These are phyloP conservation scores for Otus scops DNA, from an alignment of 2,797 vertebrate genomes.

Conservation along the genomic window DNA sequence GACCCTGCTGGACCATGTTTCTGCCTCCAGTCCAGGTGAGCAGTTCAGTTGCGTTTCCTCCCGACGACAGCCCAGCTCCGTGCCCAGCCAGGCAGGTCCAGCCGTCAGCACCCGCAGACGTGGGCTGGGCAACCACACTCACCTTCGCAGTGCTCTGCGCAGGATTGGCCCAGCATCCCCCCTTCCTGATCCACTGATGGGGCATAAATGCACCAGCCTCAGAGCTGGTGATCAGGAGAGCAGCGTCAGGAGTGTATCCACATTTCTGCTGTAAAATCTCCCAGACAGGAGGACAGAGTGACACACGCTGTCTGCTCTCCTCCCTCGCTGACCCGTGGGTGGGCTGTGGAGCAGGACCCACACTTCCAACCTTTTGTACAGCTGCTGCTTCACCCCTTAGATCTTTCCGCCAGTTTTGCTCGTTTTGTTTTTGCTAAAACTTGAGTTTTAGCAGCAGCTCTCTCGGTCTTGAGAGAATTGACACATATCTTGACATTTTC, in stretches of 20 bases:
- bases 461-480: not conserved
- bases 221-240: constrained; percentile 11
- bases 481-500: not conserved
- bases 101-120: constrained; percentile 2
- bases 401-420: not conserved
- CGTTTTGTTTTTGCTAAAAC: not conserved
- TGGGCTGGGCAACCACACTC: not conserved
- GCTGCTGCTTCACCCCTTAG: not conserved
- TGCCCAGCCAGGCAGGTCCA: constrained; percentile 47
- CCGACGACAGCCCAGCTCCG: not conserved
- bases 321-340: not conserved
- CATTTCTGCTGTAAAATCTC: constrained; percentile 45
- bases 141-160: not conserved
- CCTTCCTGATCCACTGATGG: constrained; percentile 33
- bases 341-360: not conserved
- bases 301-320: rapidly evolving
- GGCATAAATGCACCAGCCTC: constrained; percentile 1
- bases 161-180: constrained; percentile 54
- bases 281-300: not conserved
- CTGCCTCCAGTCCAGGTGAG: not conserved
- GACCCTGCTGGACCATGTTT: not conserved
- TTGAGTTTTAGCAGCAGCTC: not conserved
- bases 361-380: not conserved
- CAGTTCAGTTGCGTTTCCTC: not conserved
- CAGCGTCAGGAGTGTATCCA: not conserved